Base-by-base conservation (phyloP, 2,888 invertebrate species). In the Tiphia femorata region DNA sequence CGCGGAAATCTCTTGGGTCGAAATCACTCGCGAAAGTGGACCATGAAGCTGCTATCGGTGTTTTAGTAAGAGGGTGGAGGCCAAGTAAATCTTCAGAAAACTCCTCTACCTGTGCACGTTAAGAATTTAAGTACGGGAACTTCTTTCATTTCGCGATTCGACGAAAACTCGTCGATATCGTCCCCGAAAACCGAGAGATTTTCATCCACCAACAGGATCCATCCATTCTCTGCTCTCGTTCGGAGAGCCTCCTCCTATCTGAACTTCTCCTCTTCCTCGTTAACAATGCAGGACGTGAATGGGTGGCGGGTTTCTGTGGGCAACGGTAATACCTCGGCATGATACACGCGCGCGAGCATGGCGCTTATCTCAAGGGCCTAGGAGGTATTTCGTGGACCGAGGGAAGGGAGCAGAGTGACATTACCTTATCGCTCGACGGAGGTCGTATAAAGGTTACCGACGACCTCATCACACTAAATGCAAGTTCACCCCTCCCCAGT, bases 351-450 rank as follows among this genome's bases (percentile, higher is more conserved):
- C 16, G n/a, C n/a, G n/a, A n/a, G n/a, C n/a, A n/a, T n/a, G n/a
- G n/a, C n/a, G 67, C 64, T 70, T 70, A 70, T 70, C 69, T 60
- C 52, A 60, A 48, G 42, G 54, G 50, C 46, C 41, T n/a, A 56
- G 59, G 59, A 62, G 46, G 57, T 56, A 64, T 64, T 66, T 66
- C 57, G 49, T n/a, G n/a, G n/a, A n/a, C n/a, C n/a, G n/a, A n/a
- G n/a, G n/a, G n/a, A n/a, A n/a, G n/a, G n/a, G n/a, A n/a, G n/a
- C n/a, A n/a, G 44, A 21, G 52, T 43, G 53, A 48, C 66, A 66
- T 69, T 58, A 60, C 55, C 66, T 69, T 69, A 69, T 69, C 69
- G 50, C 12, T n/a, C 48, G 55, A 46, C 47, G 41, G 50, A 29
- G 25, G 41, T 46, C 25, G 56, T 54, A 56, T 51, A 49, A 42